Conservation (phyloP, 2,888 invertebrate genomes). For the Idaea straminata region DNA sequence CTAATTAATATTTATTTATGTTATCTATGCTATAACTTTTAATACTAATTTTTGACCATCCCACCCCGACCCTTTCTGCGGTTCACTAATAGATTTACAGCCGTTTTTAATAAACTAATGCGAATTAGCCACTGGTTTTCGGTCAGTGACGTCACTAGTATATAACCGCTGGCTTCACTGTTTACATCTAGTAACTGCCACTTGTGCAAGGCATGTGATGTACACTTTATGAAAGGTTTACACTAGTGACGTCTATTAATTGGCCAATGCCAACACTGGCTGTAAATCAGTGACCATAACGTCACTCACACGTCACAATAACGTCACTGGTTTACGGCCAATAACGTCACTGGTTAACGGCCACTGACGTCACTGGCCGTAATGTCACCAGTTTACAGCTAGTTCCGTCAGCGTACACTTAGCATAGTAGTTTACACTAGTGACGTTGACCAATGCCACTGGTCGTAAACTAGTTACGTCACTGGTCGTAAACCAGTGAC, state of each 20-base stretch:
- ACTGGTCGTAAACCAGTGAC: too few species aligned
- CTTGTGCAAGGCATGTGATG: too few species aligned
- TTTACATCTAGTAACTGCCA: too few species aligned
- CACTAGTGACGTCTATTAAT: too few species aligned
- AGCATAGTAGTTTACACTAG: background rate
- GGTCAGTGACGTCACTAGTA: background rate
- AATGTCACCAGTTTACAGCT: background rate
- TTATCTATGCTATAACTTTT: slow-evolving; percentile 19
- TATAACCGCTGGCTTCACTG: background rate
- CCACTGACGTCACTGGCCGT: background rate
- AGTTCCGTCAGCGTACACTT: background rate
- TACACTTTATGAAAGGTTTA: too few species aligned
- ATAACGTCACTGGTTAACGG: background rate
- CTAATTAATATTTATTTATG: slow-evolving; percentile 7
- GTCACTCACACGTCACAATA: too few species aligned
- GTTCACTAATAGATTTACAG: background rate
- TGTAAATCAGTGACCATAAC: too few species aligned
- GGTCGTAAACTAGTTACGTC: background rate
- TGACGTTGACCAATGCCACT: background rate
- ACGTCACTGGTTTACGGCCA: background rate
- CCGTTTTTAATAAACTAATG: background rate
- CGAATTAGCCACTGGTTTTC: background rate
- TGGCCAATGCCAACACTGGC: too few species aligned
- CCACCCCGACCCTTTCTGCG: slow-evolving; percentile 18
- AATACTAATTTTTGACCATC: slow-evolving; percentile 23